Base-by-base conservation (phyloP, 2,113 vertebrate genomes). In the Microcebus griseorufus region DNA sequence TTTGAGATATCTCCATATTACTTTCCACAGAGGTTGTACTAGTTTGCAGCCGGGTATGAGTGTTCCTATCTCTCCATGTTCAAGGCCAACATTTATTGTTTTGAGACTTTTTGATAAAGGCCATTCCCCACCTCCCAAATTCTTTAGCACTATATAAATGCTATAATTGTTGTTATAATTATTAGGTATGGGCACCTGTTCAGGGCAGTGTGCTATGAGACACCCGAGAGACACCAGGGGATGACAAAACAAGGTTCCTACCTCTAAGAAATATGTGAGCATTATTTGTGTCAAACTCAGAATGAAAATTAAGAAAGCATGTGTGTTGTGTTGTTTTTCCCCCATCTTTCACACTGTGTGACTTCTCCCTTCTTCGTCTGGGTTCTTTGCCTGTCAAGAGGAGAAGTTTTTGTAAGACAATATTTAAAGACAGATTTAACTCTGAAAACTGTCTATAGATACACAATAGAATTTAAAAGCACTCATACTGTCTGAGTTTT, bases 371-470 rank as follows among this genome's bases (percentile, higher is more conserved):
- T 90, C 17, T 22, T 88, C n/a, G 12, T 53, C 45, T 81, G 6
- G 3, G 4, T 6, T 76, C 37, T 95, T 86, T 88, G 37, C 6
- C 48, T 72, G 14, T 16, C 60, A 93, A 88, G 25, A 75, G 27
- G 67, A 85, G 29, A n/a, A 48, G 5, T 64, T 88, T 88, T 11
- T 16, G 13, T 42, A 85, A 88, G 37, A 2, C 20, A 83, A 39
- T 53, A n/a, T 58, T 60, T 82, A 84, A 48, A 85, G 42, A 64
- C 13, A 67, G 23, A 62, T 92, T 93, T 70, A 82, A 83, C 72
- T 62, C 23, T 23, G 17, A 76, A 78, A 67, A 39, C 42, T 7
- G 25, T 64, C 12, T 2, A 8, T 5, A 60, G 39, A 14, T 67
- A 23, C 18, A n/a, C 34, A 86, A 14, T 45, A 27, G 20, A 55